phyloP scores from a whole-genome alignment of 2,888 invertebrate species.

The Phengaris alcon region DNA sequence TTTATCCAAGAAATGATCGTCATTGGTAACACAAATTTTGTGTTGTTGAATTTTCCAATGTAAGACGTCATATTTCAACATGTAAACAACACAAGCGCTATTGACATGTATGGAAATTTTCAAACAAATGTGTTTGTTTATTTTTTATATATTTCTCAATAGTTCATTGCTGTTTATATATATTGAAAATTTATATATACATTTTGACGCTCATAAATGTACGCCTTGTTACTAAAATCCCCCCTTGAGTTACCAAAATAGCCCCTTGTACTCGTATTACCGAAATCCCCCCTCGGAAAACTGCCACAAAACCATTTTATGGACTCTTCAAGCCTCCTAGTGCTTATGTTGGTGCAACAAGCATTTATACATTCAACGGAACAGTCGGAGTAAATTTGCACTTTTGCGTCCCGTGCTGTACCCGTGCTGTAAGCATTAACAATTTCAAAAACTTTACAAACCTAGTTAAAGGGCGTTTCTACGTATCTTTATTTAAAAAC shows the following conservation, averaged over 20 bases:
- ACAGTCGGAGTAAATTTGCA: not conserved
- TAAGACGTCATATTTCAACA: no score
- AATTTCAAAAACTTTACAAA: not conserved
- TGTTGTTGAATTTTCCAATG: no score
- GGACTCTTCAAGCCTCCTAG: slow-evolving; percentile 17
- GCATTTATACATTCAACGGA: not conserved
- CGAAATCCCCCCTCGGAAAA: not conserved
- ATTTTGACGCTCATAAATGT: not conserved
- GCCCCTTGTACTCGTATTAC: no score
- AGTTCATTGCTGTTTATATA: no score
- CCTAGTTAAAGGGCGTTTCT: slow-evolving; percentile 11
- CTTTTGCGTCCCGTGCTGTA: not conserved
- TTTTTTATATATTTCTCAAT: no score
- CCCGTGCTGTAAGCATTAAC: not conserved
- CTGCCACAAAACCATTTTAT: not conserved
- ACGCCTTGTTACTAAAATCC: not conserved
- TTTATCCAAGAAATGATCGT: not conserved
- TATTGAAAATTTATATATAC: no score
- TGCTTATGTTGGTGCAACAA: slow-evolving; percentile 13
- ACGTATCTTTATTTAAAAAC: slow-evolving; percentile 5
- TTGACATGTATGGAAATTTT: no score
- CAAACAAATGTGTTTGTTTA: no score
- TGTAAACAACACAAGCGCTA: no score
- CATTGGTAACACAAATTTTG: no score
- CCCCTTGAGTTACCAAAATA: no score